Percentiles rank a stretch among this genome's conserved stretches.
Conservation (phyloP, 2,113 vertebrate genomes). For the Colaptes auratus region DNA sequence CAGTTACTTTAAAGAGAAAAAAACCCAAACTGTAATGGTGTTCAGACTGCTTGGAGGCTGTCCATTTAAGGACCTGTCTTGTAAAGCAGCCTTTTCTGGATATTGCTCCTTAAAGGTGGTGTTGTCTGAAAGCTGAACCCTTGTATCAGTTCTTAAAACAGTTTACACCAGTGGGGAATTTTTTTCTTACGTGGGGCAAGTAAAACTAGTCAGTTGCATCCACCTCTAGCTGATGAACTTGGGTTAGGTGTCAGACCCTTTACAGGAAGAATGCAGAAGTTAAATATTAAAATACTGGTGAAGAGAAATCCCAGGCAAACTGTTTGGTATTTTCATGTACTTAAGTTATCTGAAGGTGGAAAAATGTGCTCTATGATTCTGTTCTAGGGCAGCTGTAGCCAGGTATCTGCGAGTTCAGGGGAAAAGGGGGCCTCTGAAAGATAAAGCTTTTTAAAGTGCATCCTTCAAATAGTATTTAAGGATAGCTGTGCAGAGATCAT, state of each 20-base stretch:
- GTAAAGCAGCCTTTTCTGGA: constrained; percentile 12
- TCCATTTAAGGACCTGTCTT: constrained; percentile 49
- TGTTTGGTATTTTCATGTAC: background rate
- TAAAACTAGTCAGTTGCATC: background rate
- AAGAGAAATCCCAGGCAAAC: background rate
- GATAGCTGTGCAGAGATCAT: background rate
- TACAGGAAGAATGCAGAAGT: background rate
- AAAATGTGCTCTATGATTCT: rapidly evolving
- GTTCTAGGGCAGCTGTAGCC: background rate
- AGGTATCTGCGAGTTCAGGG: background rate
- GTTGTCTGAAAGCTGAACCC: background rate
- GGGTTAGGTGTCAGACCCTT: background rate
- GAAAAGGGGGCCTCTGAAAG: background rate
- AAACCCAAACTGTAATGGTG: background rate
- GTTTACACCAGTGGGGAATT: background rate
- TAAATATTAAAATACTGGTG: background rate
- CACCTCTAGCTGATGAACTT: background rate
- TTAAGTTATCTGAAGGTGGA: background rate
- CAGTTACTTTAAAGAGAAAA: no score
- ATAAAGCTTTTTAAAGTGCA: background rate
- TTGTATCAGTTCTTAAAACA: background rate
- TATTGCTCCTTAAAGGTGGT: background rate
- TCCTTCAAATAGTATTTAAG: background rate
- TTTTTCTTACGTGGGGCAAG: background rate
- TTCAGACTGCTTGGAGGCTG: background rate